Evolutionary conservation across 2,888 invertebrate genomes (phyloP), one percentile per base, ranked within the genome.

Genomic region (Hirudinaria manillensis): DNA sequence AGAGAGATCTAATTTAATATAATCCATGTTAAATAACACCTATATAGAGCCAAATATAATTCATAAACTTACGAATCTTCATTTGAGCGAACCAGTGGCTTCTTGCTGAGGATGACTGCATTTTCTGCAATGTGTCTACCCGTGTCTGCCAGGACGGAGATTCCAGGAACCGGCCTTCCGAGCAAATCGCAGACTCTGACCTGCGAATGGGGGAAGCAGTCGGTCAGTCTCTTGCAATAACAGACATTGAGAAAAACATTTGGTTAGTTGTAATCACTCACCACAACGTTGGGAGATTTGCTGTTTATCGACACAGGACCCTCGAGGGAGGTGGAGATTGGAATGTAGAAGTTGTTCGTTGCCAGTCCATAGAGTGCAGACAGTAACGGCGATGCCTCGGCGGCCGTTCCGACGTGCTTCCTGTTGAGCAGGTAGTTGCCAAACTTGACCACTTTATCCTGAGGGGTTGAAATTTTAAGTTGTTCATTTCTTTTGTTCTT

Each of bases 391-490:
- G 91, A 89, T 6, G 92, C 92, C 51, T 94, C 94, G 83, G 92
- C 91, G 0, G 92, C 88, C 3, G 92, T 90, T 84, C 92, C 93
- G 2, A 96, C 95, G 68, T 93, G 93, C 80, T 92, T 91, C 66
- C 97, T 89, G 68, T 92, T 92, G 78, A 95, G 87, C 82, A 97
- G 89, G 87, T 97, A 98, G 83, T 91, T 91, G 0, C 91, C 90
- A 82, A 98, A 91, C 87, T 97, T 97, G 71, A 92, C 89, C 1
- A 90, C 90, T 86, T 95, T 94, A 36, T 90, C 90, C 80, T 85
- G 81, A n/a, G 80, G 80, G 72, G 51, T 71, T 70, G 38, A 4
- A 65, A 27, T 7, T 27, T 38, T n/a, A 38, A 53, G 24, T 70
- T 36, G 21, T 27, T 16, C 1, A 6, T 27, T 45, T 16, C 36